Percentiles rank a stretch among this genome's conserved stretches.
Evolutionary conservation across 1,140 invertebrate genomes (phyloP).

Genomic region (Sycobia sp.): DNA sequence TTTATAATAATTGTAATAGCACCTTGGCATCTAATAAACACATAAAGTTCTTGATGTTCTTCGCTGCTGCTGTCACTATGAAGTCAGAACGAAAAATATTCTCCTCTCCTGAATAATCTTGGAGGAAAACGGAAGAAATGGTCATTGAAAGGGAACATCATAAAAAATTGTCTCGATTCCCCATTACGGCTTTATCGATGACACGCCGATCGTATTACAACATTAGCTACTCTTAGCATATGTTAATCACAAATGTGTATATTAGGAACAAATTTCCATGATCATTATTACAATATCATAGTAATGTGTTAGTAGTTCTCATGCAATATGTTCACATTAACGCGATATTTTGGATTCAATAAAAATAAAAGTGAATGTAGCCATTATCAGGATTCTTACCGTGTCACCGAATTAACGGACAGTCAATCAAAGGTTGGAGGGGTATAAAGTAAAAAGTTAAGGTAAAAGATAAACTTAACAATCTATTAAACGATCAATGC

Average conservation of each 20-base stretch:
- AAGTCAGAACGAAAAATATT: constrained; percentile 1
- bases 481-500: constrained; percentile 44
- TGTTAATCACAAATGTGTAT: constrained; percentile 19
- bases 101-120: not conserved
- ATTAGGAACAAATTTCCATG: constrained; percentile 16
- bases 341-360: not conserved
- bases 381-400: not conserved
- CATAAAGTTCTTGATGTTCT: constrained; percentile 3
- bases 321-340: not conserved
- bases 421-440: not conserved
- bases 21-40: constrained; percentile 29
- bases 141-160: not conserved
- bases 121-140: not conserved
- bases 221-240: no score
- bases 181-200: not conserved
- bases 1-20: constrained; percentile 26
- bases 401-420: no score
- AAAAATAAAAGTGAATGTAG: not conserved
- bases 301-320: not conserved
- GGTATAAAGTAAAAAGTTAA: constrained; percentile 19
- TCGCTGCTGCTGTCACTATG: constrained; percentile 5
- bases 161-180: constrained; percentile 1
- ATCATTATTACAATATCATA: not conserved
- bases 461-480: constrained; percentile 38
- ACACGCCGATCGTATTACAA: no score